These are phyloP conservation scores for Seira musarum DNA, from an alignment of 2,888 invertebrate genomes.

Conservation along the genomic window DNA sequence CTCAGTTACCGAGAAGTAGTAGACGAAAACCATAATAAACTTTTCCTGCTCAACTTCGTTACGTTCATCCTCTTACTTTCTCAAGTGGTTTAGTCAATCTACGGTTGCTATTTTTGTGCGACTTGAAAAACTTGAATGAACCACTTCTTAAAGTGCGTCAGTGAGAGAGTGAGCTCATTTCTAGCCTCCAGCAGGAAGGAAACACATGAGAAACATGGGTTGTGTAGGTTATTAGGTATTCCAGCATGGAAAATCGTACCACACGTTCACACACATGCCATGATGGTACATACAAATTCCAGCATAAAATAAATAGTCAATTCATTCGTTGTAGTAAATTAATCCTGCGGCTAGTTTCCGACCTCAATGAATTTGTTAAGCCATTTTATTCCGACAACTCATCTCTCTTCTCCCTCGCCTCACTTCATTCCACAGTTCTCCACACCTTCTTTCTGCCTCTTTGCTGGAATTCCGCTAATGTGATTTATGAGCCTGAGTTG, in stretches of 20 bases:
- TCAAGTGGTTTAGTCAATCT: no score
- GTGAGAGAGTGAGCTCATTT: neutral
- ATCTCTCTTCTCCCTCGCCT: constrained; percentile 22
- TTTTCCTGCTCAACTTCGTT: no score
- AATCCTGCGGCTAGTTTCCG: constrained; percentile 30
- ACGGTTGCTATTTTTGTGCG: no score
- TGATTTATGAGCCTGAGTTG: constrained; percentile 9
- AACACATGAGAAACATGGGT: neutral
- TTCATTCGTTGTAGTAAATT: constrained; percentile 39
- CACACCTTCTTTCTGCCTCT: neutral
- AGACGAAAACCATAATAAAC: no score
- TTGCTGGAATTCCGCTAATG: constrained; percentile 1
- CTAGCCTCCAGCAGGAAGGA: neutral
- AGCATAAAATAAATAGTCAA: neutral
- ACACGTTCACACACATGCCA: neutral
- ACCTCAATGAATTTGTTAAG: constrained; percentile 45
- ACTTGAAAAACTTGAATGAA: no score
- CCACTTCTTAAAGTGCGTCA: no score
- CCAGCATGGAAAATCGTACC: neutral
- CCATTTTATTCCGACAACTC: constrained; percentile 25
- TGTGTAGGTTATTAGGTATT: neutral
- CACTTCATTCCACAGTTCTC: neutral
- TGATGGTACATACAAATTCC: neutral
- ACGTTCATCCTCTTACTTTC: no score
- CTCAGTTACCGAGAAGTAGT: no score